These are phyloP conservation scores for Tineola bisselliella DNA, from an alignment of 2,888 invertebrate species.

Conservation along the genomic window DNA sequence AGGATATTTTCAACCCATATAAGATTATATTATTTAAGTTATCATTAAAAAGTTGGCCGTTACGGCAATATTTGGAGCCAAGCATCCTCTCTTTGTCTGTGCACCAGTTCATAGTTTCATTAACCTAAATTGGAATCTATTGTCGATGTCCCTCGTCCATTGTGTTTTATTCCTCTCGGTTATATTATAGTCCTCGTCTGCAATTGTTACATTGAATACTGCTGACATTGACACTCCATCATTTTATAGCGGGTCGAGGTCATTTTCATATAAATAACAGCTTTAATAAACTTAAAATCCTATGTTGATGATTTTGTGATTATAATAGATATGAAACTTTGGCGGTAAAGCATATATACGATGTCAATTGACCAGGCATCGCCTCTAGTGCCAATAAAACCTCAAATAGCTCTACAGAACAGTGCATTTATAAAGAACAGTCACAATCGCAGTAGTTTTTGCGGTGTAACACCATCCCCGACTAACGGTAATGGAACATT, in stretches of 20 bases:
- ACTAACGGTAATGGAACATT: slow-evolving; percentile 54
- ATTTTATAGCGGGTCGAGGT: background rate
- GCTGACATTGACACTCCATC: background rate
- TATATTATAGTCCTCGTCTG: background rate
- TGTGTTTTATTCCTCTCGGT: slow-evolving; percentile 23
- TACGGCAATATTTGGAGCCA: no score
- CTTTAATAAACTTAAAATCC: background rate
- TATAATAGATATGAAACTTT: background rate
- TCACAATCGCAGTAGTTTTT: slow-evolving; percentile 64
- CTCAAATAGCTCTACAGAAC: slow-evolving; percentile 56
- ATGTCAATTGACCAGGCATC: slow-evolving; percentile 67
- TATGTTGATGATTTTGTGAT: background rate
- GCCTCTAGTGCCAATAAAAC: slow-evolving; percentile 62
- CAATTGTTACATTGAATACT: background rate
- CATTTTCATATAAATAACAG: background rate
- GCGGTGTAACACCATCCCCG: slow-evolving; percentile 57
- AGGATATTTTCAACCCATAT: background rate
- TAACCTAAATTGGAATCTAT: slow-evolving; percentile 49
- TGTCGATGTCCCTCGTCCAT: slow-evolving; percentile 33
- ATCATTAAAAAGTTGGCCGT: no score
- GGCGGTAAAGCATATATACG: slow-evolving; percentile 26
- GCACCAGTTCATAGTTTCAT: slow-evolving; percentile 23
- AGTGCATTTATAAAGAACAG: slow-evolving; percentile 63
- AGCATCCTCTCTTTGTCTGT: background rate
- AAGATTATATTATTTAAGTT: no score